A percentile compares a stretch with the other conserved stretches of the same genome.
phyloP scores from a whole-genome alignment of 2,888 invertebrate genomes.

The Eupithecia centaureata region DNA sequence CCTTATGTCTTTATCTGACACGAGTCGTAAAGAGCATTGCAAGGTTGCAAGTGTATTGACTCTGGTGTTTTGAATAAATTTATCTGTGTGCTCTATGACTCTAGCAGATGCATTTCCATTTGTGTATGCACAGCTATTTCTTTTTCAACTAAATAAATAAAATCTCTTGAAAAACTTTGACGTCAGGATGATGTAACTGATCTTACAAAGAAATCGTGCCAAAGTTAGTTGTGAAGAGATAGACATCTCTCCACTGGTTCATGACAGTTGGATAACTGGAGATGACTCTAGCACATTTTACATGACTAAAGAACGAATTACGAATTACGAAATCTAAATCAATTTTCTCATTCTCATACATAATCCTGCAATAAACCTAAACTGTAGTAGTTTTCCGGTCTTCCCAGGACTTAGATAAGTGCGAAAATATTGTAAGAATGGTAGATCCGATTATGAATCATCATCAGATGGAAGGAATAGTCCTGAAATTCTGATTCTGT shows the following conservation, averaged over 20 bases:
- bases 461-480: background rate
- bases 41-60: slow-evolving; percentile 83
- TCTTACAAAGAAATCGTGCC: slow-evolving; percentile 63
- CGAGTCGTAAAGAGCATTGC: slow-evolving; percentile 79
- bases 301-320: slow-evolving; percentile 1
- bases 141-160: slow-evolving; percentile 58
- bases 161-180: slow-evolving; percentile 66
- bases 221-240: slow-evolving; percentile 60
- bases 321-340: slow-evolving; percentile 3
- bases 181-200: slow-evolving; percentile 77
- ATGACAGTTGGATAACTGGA: slow-evolving; percentile 41
- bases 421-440: background rate
- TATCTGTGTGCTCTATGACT: slow-evolving; percentile 73
- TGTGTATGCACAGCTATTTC: slow-evolving; percentile 45
- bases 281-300: slow-evolving; percentile 17
- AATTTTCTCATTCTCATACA: background rate
- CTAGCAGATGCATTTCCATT: slow-evolving; percentile 61
- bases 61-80: slow-evolving; percentile 77
- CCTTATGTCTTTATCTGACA: slow-evolving; percentile 80
- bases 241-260: slow-evolving; percentile 49
- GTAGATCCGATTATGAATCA: background rate
- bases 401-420: background rate
- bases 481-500: background rate
- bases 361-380: background rate
- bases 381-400: background rate